phyloP scores from a whole-genome alignment of 2,888 invertebrate species.

The Arctia plantaginis region DNA sequence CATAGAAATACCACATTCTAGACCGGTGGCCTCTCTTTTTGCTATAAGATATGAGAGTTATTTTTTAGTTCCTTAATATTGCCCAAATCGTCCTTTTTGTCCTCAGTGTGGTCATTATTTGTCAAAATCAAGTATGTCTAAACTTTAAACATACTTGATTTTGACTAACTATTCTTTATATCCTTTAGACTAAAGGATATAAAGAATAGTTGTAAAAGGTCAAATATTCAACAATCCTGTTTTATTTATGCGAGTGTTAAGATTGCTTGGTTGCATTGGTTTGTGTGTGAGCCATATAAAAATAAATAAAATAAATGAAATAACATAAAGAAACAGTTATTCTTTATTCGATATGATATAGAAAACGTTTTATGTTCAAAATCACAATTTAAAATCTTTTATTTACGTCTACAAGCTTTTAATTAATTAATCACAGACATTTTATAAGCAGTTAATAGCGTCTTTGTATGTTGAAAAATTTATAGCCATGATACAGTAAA shows the following conservation, averaged over 20 bases:
- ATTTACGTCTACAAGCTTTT: neutral
- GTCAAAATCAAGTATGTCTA: neutral
- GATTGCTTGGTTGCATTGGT: neutral
- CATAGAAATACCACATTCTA: too few species aligned
- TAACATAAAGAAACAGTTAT: neutral
- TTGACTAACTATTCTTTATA: too few species aligned
- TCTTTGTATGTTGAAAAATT: slow-evolving; percentile 39
- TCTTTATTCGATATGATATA: neutral
- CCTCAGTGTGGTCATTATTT: neutral
- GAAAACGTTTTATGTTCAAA: slow-evolving; percentile 1
- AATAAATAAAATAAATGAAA: neutral
- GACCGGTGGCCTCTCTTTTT: too few species aligned
- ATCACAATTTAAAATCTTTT: slow-evolving; percentile 3
- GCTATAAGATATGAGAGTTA: too few species aligned
- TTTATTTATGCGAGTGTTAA: neutral
- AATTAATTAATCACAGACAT: slow-evolving; percentile 8
- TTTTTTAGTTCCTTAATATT: too few species aligned
- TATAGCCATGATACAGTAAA: slow-evolving; percentile 31
- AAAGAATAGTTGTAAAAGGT: neutral
- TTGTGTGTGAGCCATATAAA: neutral
- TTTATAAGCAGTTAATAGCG: slow-evolving; percentile 32
- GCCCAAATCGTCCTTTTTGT: too few species aligned
- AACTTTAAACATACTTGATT: too few species aligned
- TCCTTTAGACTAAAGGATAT: neutral
- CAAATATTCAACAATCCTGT: neutral